Conservation (phyloP, 2,113 vertebrate species). For the Anthoscopus minutus region DNA sequence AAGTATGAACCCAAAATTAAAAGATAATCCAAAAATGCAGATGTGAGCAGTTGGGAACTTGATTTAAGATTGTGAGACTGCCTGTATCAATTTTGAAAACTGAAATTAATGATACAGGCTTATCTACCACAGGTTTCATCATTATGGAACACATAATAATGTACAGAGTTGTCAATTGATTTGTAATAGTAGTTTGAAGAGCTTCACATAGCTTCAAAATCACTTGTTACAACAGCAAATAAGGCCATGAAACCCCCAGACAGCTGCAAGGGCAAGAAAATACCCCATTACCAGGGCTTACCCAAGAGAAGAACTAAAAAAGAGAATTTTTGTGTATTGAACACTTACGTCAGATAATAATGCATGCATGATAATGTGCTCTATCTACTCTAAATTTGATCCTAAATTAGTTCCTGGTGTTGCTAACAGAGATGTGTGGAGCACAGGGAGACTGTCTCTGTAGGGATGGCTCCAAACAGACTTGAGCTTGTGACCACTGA, state of each 20-base stretch:
- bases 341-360: neutral
- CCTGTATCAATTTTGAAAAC: neutral
- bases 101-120: neutral
- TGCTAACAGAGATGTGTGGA: neutral
- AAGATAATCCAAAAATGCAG: neutral
- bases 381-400: neutral
- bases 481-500: neutral
- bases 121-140: neutral
- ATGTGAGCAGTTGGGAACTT: neutral
- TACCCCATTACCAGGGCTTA: neutral
- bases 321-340: neutral
- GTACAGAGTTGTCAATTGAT: neutral
- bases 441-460: neutral
- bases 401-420: neutral
- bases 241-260: neutral
- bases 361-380: neutral
- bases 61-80: neutral
- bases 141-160: neutral
- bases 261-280: neutral
- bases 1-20: neutral
- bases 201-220: neutral
- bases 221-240: neutral
- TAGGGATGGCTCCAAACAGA: neutral
- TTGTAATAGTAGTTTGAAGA: neutral
- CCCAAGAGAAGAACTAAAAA: neutral